Evolutionary conservation across 2,797 vertebrate species (phyloP), one percentile per base, ranked within the genome.

Genomic region (Phaenicophaeus curvirostris): DNA sequence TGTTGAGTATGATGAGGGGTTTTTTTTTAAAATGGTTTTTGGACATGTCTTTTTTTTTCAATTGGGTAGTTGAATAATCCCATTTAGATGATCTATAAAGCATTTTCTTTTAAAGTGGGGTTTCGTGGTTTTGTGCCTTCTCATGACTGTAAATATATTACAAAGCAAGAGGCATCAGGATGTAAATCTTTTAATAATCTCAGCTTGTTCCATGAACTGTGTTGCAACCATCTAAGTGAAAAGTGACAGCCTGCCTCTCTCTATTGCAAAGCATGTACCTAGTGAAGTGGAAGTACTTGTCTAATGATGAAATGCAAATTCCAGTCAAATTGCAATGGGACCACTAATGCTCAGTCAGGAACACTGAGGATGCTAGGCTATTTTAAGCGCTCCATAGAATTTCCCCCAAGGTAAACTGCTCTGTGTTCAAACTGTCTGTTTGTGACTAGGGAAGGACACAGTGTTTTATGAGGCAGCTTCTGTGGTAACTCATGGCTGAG

Each of bases 231-330:
- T 37, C 19, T 33, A 14, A 80, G 54, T 87, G 87, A 87, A 61
- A 53, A 85, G 69, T 44, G 76, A 5, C 76, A 78, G 19, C n/a
- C 76, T 74, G 18, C 66, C 42, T 83, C 39, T 74, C 53, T 61
- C 13, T 58, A 12, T 48, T n/a, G 65, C 82, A 44, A 48, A 75
- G 66, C 54, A 28, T 15, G 11, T 50, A n/a, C 30, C 69, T 39
- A 21, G n/a, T 73, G 74, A 73, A 17, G 61, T 94, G 78, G 33
- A 91, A 91, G 41, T 74, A n/a, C 41, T 66, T 92, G 53, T 79
- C 78, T 82, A n/a, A 53, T 63, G 78, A 50, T 41, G 71, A 91
- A 80, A 76, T 65, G 66, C 73, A 90, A 88, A 90, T 88, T 93
- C 35, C 80, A 90, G 35, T 68, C 55, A n/a, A 12, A 39, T 3